Base-by-base conservation (phyloP, 2,797 vertebrate species). In the Dromococcyx pavoninus region DNA sequence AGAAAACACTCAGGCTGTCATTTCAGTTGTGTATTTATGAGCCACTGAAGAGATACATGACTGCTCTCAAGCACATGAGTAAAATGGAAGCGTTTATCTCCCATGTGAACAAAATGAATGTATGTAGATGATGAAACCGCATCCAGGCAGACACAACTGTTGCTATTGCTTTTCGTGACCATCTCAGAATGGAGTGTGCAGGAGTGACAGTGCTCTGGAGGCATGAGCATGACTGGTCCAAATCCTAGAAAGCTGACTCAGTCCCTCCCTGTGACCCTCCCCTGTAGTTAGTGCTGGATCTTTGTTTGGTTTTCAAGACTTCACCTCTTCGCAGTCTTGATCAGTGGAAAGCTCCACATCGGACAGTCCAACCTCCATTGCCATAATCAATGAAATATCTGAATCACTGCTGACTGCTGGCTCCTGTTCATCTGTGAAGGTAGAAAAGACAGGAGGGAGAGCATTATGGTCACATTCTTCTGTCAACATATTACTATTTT, bases 381-480 rank as follows among this genome's bases (percentile, higher is more conserved):
- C 98, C 98, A 98, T 97, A 88, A 99, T 98, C 86, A 99, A 90
- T 2, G 99, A 99, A 39, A 98, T 98, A 96, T 99, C 99, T 3
- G 99, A 99, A 89, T 98, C 98, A 23, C 99, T 99, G 98, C 99
- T 99, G 91, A 99, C 97, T 2, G 98, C 98, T 61, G 98, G 98
- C 94, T 99, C 99, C 92, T 98, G 98, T 86, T 99, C 99, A 97
- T 98, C 99, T 99, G 97, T 35, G 70, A 73, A 66, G 83, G 77
- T 3, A 24, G 87, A 96, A 93, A 87, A 93, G n/a, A 93, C 71
- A 81, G 46, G 30, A 61, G 77, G 77, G 96, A 88, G 17, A 23
- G n/a, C 48, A 64, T 89, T 82, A 84, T 4, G 23, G 23, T 96
- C 62, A 43, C 0, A 3, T 82, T 39, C 61, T 66, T 86, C 56